Conservation (phyloP, 2,113 vertebrate genomes). For the Cyanistes caeruleus region DNA sequence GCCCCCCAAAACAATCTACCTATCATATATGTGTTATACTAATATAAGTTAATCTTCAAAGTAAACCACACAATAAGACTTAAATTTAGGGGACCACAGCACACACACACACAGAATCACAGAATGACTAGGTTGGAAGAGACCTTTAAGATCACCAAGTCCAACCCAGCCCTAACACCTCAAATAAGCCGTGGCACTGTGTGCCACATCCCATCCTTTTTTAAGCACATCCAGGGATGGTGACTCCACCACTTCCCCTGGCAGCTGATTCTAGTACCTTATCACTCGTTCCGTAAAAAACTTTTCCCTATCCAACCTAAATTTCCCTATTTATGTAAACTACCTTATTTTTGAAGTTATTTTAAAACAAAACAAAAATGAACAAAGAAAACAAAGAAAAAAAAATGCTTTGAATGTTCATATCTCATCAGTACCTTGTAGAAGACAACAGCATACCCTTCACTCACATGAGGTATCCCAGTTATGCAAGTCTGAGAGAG, state of each 20-base stretch:
- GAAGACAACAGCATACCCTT: neutral
- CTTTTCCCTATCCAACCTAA: neutral
- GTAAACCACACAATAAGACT: neutral
- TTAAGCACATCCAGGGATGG: too few species aligned
- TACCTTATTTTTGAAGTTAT: neutral
- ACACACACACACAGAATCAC: neutral
- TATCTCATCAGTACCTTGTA: neutral
- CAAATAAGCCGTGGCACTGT: neutral
- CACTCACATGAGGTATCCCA: neutral
- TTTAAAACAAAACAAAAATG: neutral
- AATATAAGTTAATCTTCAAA: neutral
- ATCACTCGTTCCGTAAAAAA: too few species aligned
- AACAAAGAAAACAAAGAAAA: neutral
- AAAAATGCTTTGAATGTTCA: neutral
- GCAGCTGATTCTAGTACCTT: neutral
- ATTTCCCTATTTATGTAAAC: neutral
- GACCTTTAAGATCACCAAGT: neutral
- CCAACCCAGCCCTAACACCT: neutral
- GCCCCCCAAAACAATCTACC: neutral
- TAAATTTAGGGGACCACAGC: neutral
- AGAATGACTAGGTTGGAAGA: too few species aligned
- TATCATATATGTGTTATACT: neutral
- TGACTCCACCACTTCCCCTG: too few species aligned
- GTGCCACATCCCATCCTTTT: neutral
- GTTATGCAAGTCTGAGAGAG: neutral